phyloP scores from a whole-genome alignment of 2,113 vertebrate genomes.

The Mixornis gularis region DNA sequence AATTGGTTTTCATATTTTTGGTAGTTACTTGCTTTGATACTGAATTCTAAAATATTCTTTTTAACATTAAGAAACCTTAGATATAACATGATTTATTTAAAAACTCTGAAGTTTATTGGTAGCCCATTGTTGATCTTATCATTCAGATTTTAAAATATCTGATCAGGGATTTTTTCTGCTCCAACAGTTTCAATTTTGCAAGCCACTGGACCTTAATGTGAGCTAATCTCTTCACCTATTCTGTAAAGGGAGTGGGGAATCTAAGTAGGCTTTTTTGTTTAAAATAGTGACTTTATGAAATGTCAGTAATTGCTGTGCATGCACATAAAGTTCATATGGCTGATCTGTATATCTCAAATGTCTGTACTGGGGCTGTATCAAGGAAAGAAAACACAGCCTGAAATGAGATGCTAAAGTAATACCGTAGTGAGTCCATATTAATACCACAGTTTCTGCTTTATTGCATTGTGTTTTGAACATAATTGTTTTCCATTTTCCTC shows the following conservation, averaged over 20 bases:
- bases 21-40: not conserved
- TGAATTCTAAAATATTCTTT: not conserved
- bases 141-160: constrained; percentile 44
- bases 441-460: constrained; percentile 8
- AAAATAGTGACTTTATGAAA: constrained; percentile 13
- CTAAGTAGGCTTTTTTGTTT: constrained; percentile 13
- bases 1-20: not conserved
- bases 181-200: constrained; percentile 64
- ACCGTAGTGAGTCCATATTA: not conserved
- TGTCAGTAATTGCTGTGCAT: too few species aligned
- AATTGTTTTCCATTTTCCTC: not conserved
- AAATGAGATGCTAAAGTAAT: not conserved
- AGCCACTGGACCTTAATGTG: constrained; percentile 64
- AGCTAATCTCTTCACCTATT: constrained; percentile 43
- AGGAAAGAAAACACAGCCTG: not conserved
- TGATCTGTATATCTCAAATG: constrained; percentile 1
- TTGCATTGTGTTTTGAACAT: not conserved
- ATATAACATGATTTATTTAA: not conserved
- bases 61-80: not conserved
- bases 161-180: constrained; percentile 61
- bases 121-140: constrained; percentile 45
- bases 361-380: not conserved
- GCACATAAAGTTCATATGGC: constrained; percentile 44
- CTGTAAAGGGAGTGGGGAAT: not conserved
- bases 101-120: not conserved